Percentiles rank a stretch among this genome's conserved stretches.
Evolutionary conservation across 2,888 invertebrate genomes (phyloP).

Genomic region (Carabus problematicus): DNA sequence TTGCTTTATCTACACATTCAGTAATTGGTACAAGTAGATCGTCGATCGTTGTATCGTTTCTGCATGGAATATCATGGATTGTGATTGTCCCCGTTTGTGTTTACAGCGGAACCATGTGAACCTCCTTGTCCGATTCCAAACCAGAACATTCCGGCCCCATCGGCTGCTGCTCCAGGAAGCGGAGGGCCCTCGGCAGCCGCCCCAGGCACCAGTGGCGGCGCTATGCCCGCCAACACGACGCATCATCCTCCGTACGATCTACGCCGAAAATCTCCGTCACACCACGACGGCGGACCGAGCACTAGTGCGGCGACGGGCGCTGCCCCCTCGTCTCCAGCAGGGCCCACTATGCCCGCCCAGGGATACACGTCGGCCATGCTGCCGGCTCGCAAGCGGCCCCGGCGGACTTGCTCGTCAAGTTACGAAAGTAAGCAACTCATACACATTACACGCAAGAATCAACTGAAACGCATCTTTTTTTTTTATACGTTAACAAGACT

Average conservation of each 20-base stretch:
- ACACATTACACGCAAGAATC: not conserved
- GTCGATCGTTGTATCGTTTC: too few relatives aligned
- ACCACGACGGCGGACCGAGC: slow-evolving; percentile 71
- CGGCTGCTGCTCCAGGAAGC: slow-evolving; percentile 54
- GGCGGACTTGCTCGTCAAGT: slow-evolving; percentile 70
- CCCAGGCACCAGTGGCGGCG: slow-evolving; percentile 60
- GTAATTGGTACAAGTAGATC: too few relatives aligned
- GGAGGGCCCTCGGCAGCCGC: slow-evolving; percentile 45
- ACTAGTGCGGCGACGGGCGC: slow-evolving; percentile 63
- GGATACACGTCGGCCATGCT: slow-evolving; percentile 68
- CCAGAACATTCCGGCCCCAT: slow-evolving; percentile 65
- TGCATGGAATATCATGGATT: not conserved
- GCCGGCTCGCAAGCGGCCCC: slow-evolving; percentile 84
- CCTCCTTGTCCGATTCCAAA: slow-evolving; percentile 72
- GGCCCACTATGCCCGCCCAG: slow-evolving; percentile 61
- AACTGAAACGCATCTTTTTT: not conserved
- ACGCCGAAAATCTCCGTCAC: slow-evolving; percentile 82
- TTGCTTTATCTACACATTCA: too few relatives aligned
- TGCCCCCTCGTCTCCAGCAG: slow-evolving; percentile 61
- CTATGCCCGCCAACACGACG: slow-evolving; percentile 57
- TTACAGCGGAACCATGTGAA: slow-evolving; percentile 80
- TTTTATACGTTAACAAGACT: too few relatives aligned
- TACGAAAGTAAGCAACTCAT: slow-evolving; percentile 55
- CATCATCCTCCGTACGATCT: slow-evolving; percentile 92
- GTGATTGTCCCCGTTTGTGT: slow-evolving; percentile 31